Base-by-base conservation (phyloP, 2,797 vertebrate genomes). In the Acipenser ruthenus region DNA sequence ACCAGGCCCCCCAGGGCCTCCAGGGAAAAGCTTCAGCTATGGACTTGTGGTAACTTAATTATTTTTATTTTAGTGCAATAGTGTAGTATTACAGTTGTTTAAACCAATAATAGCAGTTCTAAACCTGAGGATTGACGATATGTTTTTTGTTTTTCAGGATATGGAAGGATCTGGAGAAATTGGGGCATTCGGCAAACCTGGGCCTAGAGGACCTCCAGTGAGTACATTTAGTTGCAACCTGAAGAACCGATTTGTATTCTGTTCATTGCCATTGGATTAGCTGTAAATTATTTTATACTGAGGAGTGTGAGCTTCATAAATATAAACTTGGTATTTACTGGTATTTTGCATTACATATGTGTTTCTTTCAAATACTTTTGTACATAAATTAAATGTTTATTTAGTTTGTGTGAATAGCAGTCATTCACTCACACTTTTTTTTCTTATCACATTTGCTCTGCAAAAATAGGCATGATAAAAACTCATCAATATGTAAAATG, bases 81-180 rank as follows among this genome's bases (percentile, higher is more conserved):
- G 7, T 60, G 37, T 51, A 37, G 7, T 60, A 18, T 53, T 53
- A 2, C 51, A 53, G 51, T 8, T 37, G 23, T 53, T 53, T 53
- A 53, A 53, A 53, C 8, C 51, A 53, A 53, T 12, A 53, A 8
- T 53, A 53, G 51, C 51, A 53, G 11, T 37, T 37, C 23, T 37
- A 37, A 37, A 3, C 23, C 51, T 6, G 6, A 53, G 8, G 6
- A 58, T 13, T 13, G 12, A 6, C 55, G 48, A 18, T 62, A 10
- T 15, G n/a, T 60, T 12, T 70, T 49, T 72, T 76, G 72, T 72
- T 71, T 49, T 70, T 61, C 12, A 98, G 96, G 94, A 97, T 71
- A 77, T 85, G 47, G 94, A 98, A 82, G 93, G 88, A 62, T 96
- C 93, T 8, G 93, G 90, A 37, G 70, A 60, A 49, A 59, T 73